Evolutionary conservation across 2,888 invertebrate species (phyloP), one percentile per base, ranked within the genome.

Genomic region (Dolichopus griseipennis): DNA sequence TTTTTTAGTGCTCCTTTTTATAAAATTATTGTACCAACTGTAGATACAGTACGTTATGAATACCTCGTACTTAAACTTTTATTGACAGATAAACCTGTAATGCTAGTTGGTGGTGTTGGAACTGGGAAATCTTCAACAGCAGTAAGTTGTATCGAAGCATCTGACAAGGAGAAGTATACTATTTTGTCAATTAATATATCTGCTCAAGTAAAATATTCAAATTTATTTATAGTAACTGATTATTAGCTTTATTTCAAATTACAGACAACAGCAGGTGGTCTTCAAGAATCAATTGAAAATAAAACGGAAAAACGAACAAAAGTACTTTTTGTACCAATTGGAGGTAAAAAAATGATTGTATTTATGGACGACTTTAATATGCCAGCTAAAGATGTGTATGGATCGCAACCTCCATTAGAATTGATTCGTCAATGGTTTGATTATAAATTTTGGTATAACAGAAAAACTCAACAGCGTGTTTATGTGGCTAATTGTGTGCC

Each of bases 331-430:
- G 88, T 90, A 2, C 95, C 95, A 0, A 83, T 88, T 33, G 91
- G 90, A 72, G 89, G 91, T 77, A 95, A 93, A 83, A 89, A 84
- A 72, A 87, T 95, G 87, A 86, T 95, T 69, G 87, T 90, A 10
- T 94, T 93, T 78, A 87, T 95, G 87, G 95, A 95, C 78, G 95
- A 95, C 78, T 89, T 95, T 75, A 95, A 95, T 82, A 94, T 95
- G 93, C 95, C 95, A 0, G 91, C 90, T 9, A 91, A 92, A 72
- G 95, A 95, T 76, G 85, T 85, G 18, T 95, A 92, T 77, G 95
- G 94, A 0, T 92, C 94, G 0, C 94, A 95, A 78, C 93, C 95
- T 7, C 93, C 95, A 0, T 81, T 95, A 9, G 95, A 95, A 79
- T 82, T 95, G 65, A 83, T 95, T 66, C 83, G 91, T 21, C 89